Evolutionary conservation across 1,140 invertebrate genomes (phyloP), one percentile per base, ranked within the genome.

Genomic region (Lepidurus packardi): DNA sequence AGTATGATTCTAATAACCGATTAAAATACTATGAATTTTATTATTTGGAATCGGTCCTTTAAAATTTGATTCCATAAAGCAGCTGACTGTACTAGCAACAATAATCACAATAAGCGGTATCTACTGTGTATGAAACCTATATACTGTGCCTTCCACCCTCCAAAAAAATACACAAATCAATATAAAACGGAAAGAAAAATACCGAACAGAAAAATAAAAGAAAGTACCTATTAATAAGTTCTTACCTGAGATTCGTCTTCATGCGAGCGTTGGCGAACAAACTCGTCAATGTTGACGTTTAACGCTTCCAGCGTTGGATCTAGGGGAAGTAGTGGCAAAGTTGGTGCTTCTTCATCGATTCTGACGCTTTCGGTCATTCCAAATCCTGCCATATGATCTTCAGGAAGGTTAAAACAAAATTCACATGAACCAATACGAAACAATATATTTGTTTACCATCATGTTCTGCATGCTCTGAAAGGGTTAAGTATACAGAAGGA

Each of bases 401-500:
- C 42, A 13, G 43, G 11, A 21, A 0, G 53, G 53, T 65, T 65
- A 65, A 7, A 65, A 21, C n/a, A 21, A 34, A 34, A 4, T 4
- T 65, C 53, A 0, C 21, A 4, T n/a, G 6, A 78, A 53, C 43
- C 42, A 8, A 73, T 73, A 7, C 73, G 41, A 21, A 77, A 24
- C 74, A 45, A 43, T 74, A 6, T 65, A 43, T 4, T 45, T 43
- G 42, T 78, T 41, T 77, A 78, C 11, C 53, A 77, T 78, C 42
- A 74, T 42, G 34, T 53, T 78, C 24, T 65, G 78, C 1, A 44
- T 83, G 82, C 83, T 89, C 87, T 7, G 86, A 85, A 0, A 91
- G 83, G 0, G 87, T 88, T 0, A 90, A 84, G 43, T 86, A 82
- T 13, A 89, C 81, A 0, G 84, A 82, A 0, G 88, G 87, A 77